Conservation (phyloP, 2,888 invertebrate genomes). For the Drosophila lutescens region DNA sequence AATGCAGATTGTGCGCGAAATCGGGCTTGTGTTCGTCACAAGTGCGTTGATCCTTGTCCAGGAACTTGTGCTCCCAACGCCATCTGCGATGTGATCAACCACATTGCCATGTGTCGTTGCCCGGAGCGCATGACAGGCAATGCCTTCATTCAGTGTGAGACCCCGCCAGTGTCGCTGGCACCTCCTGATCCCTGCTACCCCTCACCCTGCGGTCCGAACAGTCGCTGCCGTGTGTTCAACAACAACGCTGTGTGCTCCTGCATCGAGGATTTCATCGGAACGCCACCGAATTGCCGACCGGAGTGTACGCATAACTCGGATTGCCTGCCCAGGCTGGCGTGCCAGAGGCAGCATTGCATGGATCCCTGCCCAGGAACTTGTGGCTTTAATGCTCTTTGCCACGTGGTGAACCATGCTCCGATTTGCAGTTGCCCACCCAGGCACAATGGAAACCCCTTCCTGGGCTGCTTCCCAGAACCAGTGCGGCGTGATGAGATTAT, state of each 20-base stretch:
- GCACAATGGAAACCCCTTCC: slow-evolving; percentile 91
- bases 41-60: slow-evolving; percentile 91
- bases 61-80: slow-evolving; percentile 92
- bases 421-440: slow-evolving; percentile 90
- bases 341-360: slow-evolving; percentile 91
- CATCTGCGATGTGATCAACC: slow-evolving; percentile 90
- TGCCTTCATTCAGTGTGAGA: slow-evolving; percentile 87
- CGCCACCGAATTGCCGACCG: slow-evolving; percentile 91
- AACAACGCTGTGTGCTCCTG: slow-evolving; percentile 90
- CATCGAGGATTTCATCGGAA: slow-evolving; percentile 89
- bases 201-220: slow-evolving; percentile 91
- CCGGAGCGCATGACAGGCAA: slow-evolving; percentile 90
- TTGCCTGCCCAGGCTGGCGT: slow-evolving; percentile 90
- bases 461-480: slow-evolving; percentile 86
- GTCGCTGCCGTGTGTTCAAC: slow-evolving; percentile 87
- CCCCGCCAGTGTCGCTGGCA: slow-evolving; percentile 49
- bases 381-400: slow-evolving; percentile 89
- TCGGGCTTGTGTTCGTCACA: slow-evolving; percentile 89
- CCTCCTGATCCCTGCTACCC: slow-evolving; percentile 88
- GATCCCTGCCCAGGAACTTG: slow-evolving; percentile 92
- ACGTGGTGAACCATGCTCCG: slow-evolving; percentile 91
- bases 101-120: slow-evolving; percentile 91
- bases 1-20: slow-evolving; percentile 89
- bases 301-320: slow-evolving; percentile 92
- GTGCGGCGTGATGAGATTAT: slow-evolving; percentile 49